These are phyloP conservation scores for Dendrophyllia cribrosa DNA, from an alignment of 64 coral and sea anemone species.

Conservation along the genomic window DNA sequence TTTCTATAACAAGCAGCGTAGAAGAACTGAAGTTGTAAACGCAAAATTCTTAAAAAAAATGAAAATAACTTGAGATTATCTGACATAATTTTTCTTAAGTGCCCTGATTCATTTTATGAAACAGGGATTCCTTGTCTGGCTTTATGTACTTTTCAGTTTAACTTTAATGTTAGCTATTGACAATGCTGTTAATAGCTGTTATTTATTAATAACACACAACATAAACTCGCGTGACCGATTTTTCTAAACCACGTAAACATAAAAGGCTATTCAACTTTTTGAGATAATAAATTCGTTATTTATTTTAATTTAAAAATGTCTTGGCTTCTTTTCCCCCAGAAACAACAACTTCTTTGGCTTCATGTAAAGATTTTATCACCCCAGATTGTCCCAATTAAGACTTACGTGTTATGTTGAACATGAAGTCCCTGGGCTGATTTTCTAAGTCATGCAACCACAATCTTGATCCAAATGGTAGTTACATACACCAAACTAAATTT, in stretches of 20 bases:
- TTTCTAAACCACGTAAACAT: conserved; percentile 15
- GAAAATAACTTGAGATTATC: conserved; percentile 19
- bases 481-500: too few relatives aligned
- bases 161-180: conserved; percentile 17
- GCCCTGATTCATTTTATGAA: conserved; percentile 10
- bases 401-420: conserved; percentile 18
- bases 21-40: conserved; percentile 22
- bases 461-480: too few relatives aligned
- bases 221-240: not conserved
- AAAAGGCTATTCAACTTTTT: conserved; percentile 21
- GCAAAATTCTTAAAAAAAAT: conserved; percentile 5
- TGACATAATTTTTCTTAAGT: conserved; percentile 22
- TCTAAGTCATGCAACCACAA: conserved; percentile 6
- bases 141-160: conserved; percentile 1
- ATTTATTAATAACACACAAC: conserved; percentile 10
- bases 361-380: conserved; percentile 18
- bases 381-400: not conserved
- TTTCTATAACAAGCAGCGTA: conserved; percentile 19
- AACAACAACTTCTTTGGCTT: conserved; percentile 18
- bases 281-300: conserved; percentile 1
- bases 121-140: conserved; percentile 1
- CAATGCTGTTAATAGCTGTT: conserved; percentile 12
- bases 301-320: conserved; percentile 16
- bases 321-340: conserved; percentile 13
- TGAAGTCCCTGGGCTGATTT: conserved; percentile 15